These are phyloP conservation scores for Percopsis omiscomaycus DNA, from an alignment of 2,797 vertebrate species.

Conservation along the genomic window DNA sequence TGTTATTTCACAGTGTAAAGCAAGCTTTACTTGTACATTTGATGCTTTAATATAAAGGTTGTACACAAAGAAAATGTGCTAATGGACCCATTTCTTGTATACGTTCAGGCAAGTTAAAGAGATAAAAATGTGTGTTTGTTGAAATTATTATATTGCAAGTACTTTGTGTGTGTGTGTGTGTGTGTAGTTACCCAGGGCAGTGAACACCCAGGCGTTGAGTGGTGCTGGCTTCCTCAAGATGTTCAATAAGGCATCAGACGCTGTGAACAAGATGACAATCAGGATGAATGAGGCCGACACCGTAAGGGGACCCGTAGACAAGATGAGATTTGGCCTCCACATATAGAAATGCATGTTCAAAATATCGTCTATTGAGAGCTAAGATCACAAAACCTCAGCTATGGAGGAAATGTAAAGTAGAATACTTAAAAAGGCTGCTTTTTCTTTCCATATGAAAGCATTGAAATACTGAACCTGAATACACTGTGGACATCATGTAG, in stretches of 20 bases:
- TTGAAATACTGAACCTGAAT: too few relatives aligned
- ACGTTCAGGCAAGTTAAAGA: too few relatives aligned
- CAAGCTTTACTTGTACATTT: too few relatives aligned
- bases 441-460: too few relatives aligned
- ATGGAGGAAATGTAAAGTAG: too few relatives aligned
- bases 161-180: slow-evolving; percentile 5
- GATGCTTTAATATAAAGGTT: too few relatives aligned
- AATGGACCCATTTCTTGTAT: too few relatives aligned
- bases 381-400: too few relatives aligned
- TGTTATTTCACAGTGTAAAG: too few relatives aligned
- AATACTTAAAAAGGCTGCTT: too few relatives aligned
- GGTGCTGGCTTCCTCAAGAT: slow-evolving; percentile 96
- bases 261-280: slow-evolving; percentile 98
- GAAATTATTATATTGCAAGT: background rate
- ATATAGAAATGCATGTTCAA: slow-evolving; percentile 2
- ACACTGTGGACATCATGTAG: too few relatives aligned
- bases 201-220: slow-evolving; percentile 90
- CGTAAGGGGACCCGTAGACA: slow-evolving; percentile 73
- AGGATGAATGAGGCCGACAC: slow-evolving; percentile 96
- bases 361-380: background rate
- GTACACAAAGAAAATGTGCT: too few relatives aligned
- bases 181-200: slow-evolving; percentile 88
- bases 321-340: background rate
- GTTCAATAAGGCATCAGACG: slow-evolving; percentile 94
- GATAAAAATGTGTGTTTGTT: background rate